A percentile compares a stretch with the other conserved stretches of the same genome.
These are phyloP conservation scores for Willisornis vidua DNA, from an alignment of 2,113 vertebrate species.

Conservation along the genomic window DNA sequence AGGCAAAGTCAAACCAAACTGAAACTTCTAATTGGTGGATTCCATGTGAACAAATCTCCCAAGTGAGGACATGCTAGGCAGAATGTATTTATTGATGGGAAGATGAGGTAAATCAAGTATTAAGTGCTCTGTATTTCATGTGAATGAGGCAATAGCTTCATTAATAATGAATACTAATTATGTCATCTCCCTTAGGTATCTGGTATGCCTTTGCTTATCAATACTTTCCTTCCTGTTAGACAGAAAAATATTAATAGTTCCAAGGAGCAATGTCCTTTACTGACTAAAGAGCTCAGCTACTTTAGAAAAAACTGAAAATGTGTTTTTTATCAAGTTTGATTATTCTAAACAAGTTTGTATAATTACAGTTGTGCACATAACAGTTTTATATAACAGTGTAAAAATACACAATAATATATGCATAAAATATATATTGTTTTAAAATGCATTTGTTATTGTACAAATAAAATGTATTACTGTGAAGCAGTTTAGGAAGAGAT, in stretches of 20 bases:
- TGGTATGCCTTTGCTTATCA: conserved; percentile 28
- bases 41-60: neutral
- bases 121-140: conserved; percentile 74
- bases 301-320: neutral
- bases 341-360: neutral
- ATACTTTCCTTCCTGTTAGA: conserved; percentile 30
- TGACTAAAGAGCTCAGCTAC: neutral
- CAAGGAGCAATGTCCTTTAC: neutral
- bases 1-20: conserved; percentile 32
- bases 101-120: conserved; percentile 55
- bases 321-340: neutral
- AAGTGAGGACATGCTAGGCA: neutral
- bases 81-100: conserved; percentile 52
- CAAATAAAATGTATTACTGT: neutral
- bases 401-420: neutral
- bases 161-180: conserved; percentile 80
- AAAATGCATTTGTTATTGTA: neutral
- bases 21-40: conserved; percentile 22
- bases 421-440: neutral
- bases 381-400: neutral
- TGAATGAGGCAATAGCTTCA: conserved; percentile 63
- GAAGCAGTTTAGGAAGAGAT: neutral
- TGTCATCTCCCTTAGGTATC: conserved; percentile 44
- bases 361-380: neutral
- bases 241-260: neutral